phyloP scores from a whole-genome alignment of 2,113 vertebrate genomes.

The Ptychochromis oligacanthus region DNA sequence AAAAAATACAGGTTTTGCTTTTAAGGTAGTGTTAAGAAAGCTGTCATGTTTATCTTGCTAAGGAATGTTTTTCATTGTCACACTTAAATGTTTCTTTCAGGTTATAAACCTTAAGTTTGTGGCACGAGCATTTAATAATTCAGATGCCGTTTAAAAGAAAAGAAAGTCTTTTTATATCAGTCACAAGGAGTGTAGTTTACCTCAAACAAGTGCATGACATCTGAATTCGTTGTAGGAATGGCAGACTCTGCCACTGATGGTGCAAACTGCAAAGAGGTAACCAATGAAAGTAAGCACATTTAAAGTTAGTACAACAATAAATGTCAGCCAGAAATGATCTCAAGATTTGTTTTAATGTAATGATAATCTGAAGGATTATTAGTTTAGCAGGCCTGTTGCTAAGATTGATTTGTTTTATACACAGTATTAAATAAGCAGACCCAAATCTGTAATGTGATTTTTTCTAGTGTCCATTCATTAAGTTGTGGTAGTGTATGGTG shows the following conservation, averaged over 20 bases:
- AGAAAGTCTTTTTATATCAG: accelerated
- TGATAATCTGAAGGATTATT: neutral
- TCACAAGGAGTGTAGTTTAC: neutral
- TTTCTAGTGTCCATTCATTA: neutral
- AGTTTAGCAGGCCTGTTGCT: neutral
- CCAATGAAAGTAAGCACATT: neutral
- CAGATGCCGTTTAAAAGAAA: neutral
- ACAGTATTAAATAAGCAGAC: neutral
- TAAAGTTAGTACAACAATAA: neutral
- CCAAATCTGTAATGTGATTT: constrained; percentile 5
- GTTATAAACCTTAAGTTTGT: neutral
- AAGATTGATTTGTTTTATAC: neutral
- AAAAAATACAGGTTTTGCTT: neutral
- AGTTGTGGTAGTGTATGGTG: constrained; percentile 13
- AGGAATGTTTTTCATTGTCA: neutral
- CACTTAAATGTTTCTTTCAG: too few species aligned
- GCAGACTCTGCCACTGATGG: neutral
- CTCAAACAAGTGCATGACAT: neutral
- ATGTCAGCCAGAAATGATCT: neutral
- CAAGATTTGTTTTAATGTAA: neutral
- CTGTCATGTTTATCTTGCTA: neutral
- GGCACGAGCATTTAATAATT: neutral
- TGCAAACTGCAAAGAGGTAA: neutral
- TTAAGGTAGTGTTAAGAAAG: neutral
- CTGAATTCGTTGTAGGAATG: neutral